phyloP scores from a whole-genome alignment of 2,797 vertebrate species.

The Schizopygopsis pylzovi region DNA sequence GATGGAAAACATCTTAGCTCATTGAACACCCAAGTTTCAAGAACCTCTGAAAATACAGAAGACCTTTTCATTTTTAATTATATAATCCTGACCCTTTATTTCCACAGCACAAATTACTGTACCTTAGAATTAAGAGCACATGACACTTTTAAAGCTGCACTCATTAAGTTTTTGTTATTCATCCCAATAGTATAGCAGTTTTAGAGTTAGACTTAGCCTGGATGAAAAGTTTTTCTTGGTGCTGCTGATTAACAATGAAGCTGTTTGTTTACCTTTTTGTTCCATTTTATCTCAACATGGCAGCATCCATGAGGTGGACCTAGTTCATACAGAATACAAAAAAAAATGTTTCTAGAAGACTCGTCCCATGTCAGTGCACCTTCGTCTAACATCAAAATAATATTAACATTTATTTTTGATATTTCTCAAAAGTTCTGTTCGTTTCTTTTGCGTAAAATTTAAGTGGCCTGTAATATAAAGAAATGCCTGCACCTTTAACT shows the following conservation, averaged over 20 bases:
- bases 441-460: not conserved
- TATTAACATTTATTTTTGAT: not conserved
- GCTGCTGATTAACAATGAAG: not conserved
- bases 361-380: not conserved
- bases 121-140: not conserved
- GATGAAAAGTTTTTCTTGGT: not conserved
- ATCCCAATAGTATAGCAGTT: not conserved
- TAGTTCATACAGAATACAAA: not conserved
- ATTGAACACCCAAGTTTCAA: constrained; percentile 19
- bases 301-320: not conserved
- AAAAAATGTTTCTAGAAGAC: not conserved
- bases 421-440: not conserved
- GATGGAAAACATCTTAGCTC: constrained; percentile 18
- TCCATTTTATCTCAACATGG: not conserved
- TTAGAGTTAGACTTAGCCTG: not conserved
- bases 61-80: constrained; percentile 57
- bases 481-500: not conserved
- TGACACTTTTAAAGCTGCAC: not conserved
- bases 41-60: constrained; percentile 58
- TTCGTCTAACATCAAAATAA: not conserved
- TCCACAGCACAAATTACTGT: constrained; percentile 37
- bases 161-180: not conserved
- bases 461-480: not conserved
- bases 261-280: not conserved
- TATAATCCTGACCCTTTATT: constrained; percentile 64